Percentiles rank a stretch among this genome's conserved stretches.
These are phyloP conservation scores for Porites evermanni DNA, from an alignment of 92 coral and sea anemone genomes.

Conservation along the genomic window DNA sequence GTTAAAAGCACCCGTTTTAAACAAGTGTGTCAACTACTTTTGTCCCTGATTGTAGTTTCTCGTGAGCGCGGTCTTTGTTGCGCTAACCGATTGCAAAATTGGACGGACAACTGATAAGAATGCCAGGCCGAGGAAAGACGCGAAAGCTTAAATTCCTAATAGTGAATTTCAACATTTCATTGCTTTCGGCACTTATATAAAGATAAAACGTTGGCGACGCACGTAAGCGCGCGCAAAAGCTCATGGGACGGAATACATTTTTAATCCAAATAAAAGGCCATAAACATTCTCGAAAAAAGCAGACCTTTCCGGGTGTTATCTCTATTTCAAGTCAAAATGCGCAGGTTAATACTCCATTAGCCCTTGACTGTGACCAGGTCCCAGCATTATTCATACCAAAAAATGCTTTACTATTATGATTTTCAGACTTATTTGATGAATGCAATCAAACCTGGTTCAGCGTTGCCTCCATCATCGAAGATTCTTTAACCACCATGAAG, in stretches of 20 bases:
- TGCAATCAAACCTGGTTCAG: not conserved
- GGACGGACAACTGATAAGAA: constrained; percentile 8
- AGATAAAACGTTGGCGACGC: not conserved
- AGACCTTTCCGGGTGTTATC: not conserved
- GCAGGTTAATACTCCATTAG: not conserved
- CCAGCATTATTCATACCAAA: not conserved
- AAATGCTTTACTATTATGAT: constrained; percentile 27
- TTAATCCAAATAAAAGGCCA: not conserved
- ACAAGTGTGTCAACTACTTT: no score
- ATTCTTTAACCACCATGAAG: constrained; percentile 2
- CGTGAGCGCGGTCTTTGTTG: not conserved
- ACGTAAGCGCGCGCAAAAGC: not conserved
- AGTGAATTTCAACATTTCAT: constrained; percentile 15
- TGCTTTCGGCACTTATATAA: not conserved
- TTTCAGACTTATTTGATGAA: constrained; percentile 28
- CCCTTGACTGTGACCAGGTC: constrained; percentile 21
- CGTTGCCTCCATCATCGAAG: not conserved
- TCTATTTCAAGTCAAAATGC: no score
- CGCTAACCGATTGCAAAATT: constrained; percentile 12
- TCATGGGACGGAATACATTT: not conserved
- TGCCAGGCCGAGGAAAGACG: constrained; percentile 1
- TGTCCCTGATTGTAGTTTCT: no score
- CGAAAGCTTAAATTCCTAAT: constrained; percentile 9
- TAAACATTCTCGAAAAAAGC: not conserved
- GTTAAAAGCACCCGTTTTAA: no score